These are phyloP conservation scores for Oscarella lobularis DNA, from an alignment of 37 sponge, comb jelly and placozoan species.

Conservation along the genomic window DNA sequence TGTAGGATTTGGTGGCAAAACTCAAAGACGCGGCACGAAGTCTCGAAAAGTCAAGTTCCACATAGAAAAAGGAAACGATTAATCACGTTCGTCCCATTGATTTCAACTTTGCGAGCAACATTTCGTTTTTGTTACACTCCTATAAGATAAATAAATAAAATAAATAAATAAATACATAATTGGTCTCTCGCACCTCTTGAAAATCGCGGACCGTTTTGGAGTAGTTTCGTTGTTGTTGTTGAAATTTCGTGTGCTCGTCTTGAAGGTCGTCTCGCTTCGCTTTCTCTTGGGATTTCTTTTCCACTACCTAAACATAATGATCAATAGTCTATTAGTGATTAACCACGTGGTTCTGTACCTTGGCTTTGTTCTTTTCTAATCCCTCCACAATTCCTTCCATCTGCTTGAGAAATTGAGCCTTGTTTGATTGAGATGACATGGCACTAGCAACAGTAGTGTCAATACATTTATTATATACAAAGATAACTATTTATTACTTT, in stretches of 20 bases:
- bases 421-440: conserved; percentile 64
- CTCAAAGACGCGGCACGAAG: not conserved
- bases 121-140: conserved; percentile 89
- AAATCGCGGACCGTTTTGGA: conserved; percentile 77
- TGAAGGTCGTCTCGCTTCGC: conserved; percentile 48
- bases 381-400: conserved; percentile 76
- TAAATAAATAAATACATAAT: not conserved
- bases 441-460: conserved; percentile 14
- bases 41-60: not conserved
- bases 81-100: no score
- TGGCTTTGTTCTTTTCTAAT: conserved; percentile 57
- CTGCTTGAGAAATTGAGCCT: conserved; percentile 64
- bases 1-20: not conserved
- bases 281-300: conserved; percentile 51
- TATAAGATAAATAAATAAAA: conserved; percentile 6
- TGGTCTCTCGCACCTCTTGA: conserved; percentile 44
- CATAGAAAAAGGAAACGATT: not conserved
- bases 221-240: conserved; percentile 82
- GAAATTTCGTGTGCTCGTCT: conserved; percentile 56
- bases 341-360: conserved; percentile 12
- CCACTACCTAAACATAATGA: not conserved
- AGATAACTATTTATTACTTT: conserved; percentile 33
- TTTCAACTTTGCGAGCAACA: conserved; percentile 54
- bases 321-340: not conserved
- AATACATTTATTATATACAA: conserved; percentile 2